phyloP scores from a whole-genome alignment of 2,797 vertebrate species.

The Chiroxiphia lanceolata region DNA sequence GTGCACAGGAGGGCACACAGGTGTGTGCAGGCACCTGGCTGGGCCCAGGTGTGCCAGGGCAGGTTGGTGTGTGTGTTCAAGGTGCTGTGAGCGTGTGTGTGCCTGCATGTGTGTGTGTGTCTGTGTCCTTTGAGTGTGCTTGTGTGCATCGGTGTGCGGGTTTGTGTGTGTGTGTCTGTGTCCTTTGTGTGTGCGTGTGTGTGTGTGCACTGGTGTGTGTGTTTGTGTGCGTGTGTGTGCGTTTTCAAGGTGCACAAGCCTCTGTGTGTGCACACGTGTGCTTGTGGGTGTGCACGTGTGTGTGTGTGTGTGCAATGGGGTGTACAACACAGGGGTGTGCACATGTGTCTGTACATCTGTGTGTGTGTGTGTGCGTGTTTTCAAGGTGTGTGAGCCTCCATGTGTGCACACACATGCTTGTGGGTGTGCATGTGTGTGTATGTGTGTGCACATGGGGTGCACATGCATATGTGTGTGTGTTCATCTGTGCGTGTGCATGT shows the following conservation, averaged over 20 bases:
- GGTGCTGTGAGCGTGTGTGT: no score
- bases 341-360: background rate
- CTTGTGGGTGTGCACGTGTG: background rate
- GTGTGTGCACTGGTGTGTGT: no score
- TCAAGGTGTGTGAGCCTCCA: background rate
- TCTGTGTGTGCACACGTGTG: background rate
- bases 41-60: background rate
- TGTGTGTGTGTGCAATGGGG: no score
- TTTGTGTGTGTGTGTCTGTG: no score
- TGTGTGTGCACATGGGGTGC: no score
- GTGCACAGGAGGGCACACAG: background rate
- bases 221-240: no score
- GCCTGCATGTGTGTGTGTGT: no score
- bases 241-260: background rate
- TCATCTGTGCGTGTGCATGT: background rate
- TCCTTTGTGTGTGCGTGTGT: no score
- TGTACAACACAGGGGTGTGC: no score
- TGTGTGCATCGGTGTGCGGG: fast-evolving
- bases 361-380: background rate
- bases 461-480: no score
- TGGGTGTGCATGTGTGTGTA: background rate
- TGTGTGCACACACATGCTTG: background rate
- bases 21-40: background rate
- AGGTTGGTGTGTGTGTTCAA: fast-evolving
- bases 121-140: fast-evolving